These are phyloP conservation scores for Percopsis omiscomaycus DNA, from an alignment of 2,797 vertebrate genomes.

Conservation along the genomic window DNA sequence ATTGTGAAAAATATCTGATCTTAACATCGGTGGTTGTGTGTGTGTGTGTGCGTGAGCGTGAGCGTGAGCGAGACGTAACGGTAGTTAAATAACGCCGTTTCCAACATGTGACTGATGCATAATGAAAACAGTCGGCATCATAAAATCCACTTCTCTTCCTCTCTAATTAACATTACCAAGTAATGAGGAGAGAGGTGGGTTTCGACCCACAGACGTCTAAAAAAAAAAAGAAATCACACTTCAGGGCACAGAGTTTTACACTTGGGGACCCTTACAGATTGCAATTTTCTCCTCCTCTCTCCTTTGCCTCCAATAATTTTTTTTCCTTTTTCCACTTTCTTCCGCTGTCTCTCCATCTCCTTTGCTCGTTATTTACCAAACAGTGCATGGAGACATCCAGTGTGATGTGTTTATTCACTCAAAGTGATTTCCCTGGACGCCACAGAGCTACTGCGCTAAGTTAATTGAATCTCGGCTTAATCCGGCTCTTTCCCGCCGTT, in stretches of 20 bases:
- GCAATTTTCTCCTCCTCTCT: constrained; percentile 19
- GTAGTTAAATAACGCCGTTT: constrained; percentile 1
- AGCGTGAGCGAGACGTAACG: constrained; percentile 1
- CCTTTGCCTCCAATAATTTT: background rate
- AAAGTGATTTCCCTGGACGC: constrained; percentile 77
- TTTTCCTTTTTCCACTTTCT: background rate
- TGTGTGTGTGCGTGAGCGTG: constrained; percentile 5
- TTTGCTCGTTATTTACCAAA: constrained; percentile 61
- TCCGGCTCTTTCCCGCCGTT: constrained; percentile 46
- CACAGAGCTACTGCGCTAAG: constrained; percentile 47
- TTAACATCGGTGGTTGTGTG: background rate
- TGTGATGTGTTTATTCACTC: constrained; percentile 79
- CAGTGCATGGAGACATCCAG: constrained; percentile 59
- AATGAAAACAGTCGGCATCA: constrained; percentile 32
- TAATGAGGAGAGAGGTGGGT: constrained; percentile 53
- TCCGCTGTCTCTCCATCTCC: background rate
- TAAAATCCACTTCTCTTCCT: constrained; percentile 18
- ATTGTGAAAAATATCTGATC: background rate
- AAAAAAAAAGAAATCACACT: constrained; percentile 37
- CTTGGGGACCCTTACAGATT: constrained; percentile 48
- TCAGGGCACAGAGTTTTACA: constrained; percentile 34
- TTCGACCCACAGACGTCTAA: constrained; percentile 39
- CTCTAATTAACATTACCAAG: constrained; percentile 59
- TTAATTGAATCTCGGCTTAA: constrained; percentile 78
- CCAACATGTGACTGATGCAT: constrained; percentile 28